Percentiles rank a stretch among this genome's conserved stretches.
Conservation (phyloP, 2,113 vertebrate species). For the Eulemur rufifrons region DNA sequence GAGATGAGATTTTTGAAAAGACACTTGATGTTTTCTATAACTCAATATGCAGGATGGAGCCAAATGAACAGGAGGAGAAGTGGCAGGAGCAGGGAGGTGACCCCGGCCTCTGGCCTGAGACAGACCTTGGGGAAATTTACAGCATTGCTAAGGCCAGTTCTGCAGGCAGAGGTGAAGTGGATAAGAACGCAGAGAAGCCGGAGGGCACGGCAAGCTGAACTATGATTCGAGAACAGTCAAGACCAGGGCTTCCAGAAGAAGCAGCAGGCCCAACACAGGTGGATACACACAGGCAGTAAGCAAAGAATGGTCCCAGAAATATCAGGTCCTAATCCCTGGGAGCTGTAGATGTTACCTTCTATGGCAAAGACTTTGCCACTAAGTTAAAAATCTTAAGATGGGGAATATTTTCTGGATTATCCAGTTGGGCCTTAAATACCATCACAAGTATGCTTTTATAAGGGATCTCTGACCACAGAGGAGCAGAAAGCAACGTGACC, state of each 20-base stretch:
- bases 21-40: neutral
- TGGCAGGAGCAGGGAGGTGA: neutral
- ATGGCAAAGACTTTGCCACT: neutral
- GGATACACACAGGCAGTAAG: neutral
- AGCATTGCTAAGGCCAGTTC: neutral
- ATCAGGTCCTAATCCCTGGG: neutral
- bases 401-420: neutral
- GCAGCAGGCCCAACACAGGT: accelerated
- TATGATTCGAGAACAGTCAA: neutral
- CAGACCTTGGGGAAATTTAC: neutral
- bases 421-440: neutral
- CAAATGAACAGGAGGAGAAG: too few species aligned
- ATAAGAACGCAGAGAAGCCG: neutral
- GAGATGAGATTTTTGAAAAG: neutral
- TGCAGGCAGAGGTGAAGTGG: neutral
- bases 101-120: neutral
- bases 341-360: neutral
- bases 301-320: neutral
- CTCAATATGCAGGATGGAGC: neutral
- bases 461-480: neutral
- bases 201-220: neutral
- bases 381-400: neutral
- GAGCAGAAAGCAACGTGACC: neutral
- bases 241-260: neutral
- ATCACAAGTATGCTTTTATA: neutral